Evolutionary conservation across 2,888 invertebrate species (phyloP), one percentile per base, ranked within the genome.

Genomic region (Dasypolia templi): DNA sequence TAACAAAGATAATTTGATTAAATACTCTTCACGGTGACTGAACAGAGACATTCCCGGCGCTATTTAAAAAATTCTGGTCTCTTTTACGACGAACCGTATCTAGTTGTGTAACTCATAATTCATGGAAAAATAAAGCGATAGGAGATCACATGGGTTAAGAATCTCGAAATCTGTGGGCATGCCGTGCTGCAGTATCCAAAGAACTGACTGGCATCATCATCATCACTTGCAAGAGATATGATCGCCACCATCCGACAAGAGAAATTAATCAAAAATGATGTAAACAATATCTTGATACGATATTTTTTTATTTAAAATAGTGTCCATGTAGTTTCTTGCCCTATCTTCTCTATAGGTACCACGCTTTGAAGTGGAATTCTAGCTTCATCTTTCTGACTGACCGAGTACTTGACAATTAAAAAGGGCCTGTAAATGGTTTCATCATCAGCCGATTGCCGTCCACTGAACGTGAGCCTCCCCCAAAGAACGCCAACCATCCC

Each of bases 1-100:
- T 68, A 51, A 22, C 42, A 32, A 61, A 49, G 7, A 3, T 68
- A 35, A 49, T 62, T 68, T 44, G 4, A 68, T 69, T 62, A 19
- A 7, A 3, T 29, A 26, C 19, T 59, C 3, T 55, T 49, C 26
- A 32, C 11, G n/a, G 2, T n/a, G 9, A 39, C 22, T 49, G 5
- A 39, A 19, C 14, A 49, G 19, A n/a, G 7, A 72, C 22, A 71
- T 56, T 71, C 1, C 17, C 22, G 19, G n/a, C 2, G 11, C 6
- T 55, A 42, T 26, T 32, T 63, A 35, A 26, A 63, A 35, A n/a
- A 7, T 7, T 19, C 11, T 22, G 17, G 4, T 4, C 2, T 26
- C 12, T 5, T 62, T 68, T 29, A 1, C 39, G 14, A 35, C 59
- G 14, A 53, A 53, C 4, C n/a, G 51, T 26, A n/a, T 26, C n/a